Percentiles rank a stretch among this genome's conserved stretches.
Conservation (phyloP, 1,140 invertebrate species). For the Papilio machaon region DNA sequence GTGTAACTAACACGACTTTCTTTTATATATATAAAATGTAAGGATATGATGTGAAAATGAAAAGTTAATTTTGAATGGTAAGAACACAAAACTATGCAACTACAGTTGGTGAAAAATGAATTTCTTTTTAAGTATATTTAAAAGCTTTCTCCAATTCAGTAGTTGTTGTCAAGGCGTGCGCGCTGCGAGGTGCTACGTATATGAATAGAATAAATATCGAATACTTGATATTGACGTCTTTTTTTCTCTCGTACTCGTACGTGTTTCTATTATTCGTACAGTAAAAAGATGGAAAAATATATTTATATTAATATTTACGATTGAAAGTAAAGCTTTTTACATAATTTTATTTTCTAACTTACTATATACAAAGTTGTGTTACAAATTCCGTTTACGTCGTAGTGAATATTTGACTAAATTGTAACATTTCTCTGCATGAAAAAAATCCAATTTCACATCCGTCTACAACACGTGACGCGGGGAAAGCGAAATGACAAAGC, state of each 20-base stretch:
- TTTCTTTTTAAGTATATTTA: slow-evolving; percentile 33
- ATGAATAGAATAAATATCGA: slow-evolving; percentile 64
- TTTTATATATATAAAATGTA: no score
- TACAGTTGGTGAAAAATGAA: background rate
- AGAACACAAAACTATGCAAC: background rate
- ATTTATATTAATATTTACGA: slow-evolving; percentile 26
- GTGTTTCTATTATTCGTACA: slow-evolving; percentile 46
- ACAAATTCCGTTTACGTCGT: slow-evolving; percentile 21
- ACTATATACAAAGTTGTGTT: background rate
- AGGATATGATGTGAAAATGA: background rate
- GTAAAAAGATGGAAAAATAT: slow-evolving; percentile 40
- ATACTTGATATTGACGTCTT: slow-evolving; percentile 59
- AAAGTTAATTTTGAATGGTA: background rate
- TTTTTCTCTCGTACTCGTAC: slow-evolving; percentile 60
- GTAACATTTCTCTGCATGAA: slow-evolving; percentile 63
- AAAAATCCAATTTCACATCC: slow-evolving; percentile 79
- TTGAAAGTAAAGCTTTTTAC: slow-evolving; percentile 8
- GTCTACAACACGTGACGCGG: slow-evolving; percentile 75
- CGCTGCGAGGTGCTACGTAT: slow-evolving; percentile 62
- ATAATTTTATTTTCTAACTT: background rate
- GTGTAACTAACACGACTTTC: no score
- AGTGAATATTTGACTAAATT: slow-evolving; percentile 50
- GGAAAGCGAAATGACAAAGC: slow-evolving; percentile 69
- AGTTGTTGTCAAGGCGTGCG: slow-evolving; percentile 59
- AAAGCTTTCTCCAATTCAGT: slow-evolving; percentile 59